These are phyloP conservation scores for Anastatus disparis DNA, from an alignment of 1,140 invertebrate species.

Conservation along the genomic window DNA sequence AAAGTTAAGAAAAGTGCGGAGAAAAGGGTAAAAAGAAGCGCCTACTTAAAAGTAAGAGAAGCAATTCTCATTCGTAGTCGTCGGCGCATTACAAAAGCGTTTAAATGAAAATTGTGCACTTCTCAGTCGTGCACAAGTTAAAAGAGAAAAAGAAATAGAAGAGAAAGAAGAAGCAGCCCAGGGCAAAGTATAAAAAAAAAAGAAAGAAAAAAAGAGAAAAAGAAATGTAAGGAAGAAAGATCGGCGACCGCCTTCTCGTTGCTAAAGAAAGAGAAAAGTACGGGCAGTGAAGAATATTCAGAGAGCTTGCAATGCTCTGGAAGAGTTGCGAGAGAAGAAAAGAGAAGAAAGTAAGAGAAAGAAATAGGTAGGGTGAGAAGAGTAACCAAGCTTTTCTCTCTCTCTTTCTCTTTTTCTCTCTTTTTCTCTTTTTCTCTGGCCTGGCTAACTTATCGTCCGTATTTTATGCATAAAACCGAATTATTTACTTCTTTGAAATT, in stretches of 20 bases:
- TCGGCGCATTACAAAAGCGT: conserved; percentile 40
- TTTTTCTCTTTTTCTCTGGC: too few relatives aligned
- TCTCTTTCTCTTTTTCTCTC: too few relatives aligned
- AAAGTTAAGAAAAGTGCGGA: neutral
- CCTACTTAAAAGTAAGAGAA: conserved; percentile 37
- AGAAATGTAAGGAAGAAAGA: neutral
- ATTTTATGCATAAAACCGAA: conserved; percentile 1
- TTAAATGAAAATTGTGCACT: conserved; percentile 42
- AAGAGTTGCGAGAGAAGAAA: neutral
- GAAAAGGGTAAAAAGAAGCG: neutral
- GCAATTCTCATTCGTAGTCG: conserved; percentile 39
- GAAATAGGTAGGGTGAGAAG: neutral
- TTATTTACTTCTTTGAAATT: neutral
- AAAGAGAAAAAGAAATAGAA: conserved; percentile 16
- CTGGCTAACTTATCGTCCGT: conserved; percentile 6
- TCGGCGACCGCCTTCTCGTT: neutral
- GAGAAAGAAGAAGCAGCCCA: neutral
- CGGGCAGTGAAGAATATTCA: too few relatives aligned
- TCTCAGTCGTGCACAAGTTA: conserved; percentile 16
- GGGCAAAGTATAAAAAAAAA: neutral
- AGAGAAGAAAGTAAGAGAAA: neutral
- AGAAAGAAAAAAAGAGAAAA: neutral
- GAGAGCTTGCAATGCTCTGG: conserved; percentile 8
- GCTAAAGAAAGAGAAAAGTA: conserved; percentile 1
- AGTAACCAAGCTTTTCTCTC: too few relatives aligned